Evolutionary conservation across 2,113 vertebrate species (phyloP).

Genomic region (Arothron firmamentum): DNA sequence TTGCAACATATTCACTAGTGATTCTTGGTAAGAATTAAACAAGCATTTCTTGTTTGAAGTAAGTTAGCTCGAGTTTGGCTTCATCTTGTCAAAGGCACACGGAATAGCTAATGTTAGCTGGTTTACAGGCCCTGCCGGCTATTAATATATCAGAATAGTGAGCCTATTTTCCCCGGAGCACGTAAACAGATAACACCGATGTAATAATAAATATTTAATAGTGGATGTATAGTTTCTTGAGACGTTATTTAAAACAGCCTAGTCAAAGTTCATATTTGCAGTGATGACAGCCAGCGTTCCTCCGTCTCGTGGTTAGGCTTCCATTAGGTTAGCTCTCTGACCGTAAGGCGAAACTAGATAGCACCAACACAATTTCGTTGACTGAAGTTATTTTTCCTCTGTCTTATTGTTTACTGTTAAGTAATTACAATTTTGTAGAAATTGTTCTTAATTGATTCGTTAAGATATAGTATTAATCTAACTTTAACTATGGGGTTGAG

Average conservation of each 20-base stretch:
- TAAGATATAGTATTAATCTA: neutral
- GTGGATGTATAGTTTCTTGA: neutral
- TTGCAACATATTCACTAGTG: constrained; percentile 38
- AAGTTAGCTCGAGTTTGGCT: constrained; percentile 10
- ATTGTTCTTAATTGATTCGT: neutral
- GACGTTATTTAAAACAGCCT: too few relatives aligned
- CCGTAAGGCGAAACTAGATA: constrained; percentile 1
- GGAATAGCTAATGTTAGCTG: constrained; percentile 31
- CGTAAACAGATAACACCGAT: neutral
- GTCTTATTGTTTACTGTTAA: neutral
- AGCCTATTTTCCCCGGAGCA: neutral
- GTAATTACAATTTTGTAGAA: neutral
- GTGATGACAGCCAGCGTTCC: neutral
- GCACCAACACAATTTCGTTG: neutral
- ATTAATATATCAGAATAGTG: neutral
- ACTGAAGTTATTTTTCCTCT: neutral
- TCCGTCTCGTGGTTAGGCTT: constrained; percentile 19
- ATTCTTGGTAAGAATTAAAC: constrained; percentile 62
- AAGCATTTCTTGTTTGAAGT: constrained; percentile 12
- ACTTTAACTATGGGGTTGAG: neutral
- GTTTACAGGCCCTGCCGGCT: constrained; percentile 48
- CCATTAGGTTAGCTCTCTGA: neutral
- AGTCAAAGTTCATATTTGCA: neutral
- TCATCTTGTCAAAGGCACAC: constrained; percentile 51
- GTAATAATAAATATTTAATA: neutral